Conservation (phyloP, 2,888 invertebrate species). For the Autographa pulchrina region DNA sequence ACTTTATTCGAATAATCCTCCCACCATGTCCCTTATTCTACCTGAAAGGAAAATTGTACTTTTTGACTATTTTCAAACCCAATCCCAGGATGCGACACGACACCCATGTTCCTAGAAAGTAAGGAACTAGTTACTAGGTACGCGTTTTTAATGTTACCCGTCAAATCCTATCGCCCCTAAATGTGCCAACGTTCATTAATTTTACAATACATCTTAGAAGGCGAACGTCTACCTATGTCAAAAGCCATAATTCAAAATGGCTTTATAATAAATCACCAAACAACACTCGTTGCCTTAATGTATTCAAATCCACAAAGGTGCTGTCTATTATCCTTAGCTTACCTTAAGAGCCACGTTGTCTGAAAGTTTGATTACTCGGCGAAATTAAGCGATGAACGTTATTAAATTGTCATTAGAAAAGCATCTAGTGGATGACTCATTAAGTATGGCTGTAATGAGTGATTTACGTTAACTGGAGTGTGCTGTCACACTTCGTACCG, state of each 20-base stretch:
- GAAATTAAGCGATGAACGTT: conserved; percentile 81
- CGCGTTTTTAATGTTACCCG: not conserved
- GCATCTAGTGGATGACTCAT: conserved; percentile 77
- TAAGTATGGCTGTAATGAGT: conserved; percentile 80
- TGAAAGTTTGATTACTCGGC: conserved; percentile 83
- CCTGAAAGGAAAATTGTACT: too few relatives aligned
- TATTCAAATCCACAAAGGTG: conserved; percentile 77
- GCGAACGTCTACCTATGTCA: conserved; percentile 60
- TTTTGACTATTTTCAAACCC: too few relatives aligned
- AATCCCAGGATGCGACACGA: too few relatives aligned
- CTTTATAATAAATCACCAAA: conserved; percentile 76
- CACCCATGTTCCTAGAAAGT: too few relatives aligned
- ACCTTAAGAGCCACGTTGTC: conserved; percentile 72
- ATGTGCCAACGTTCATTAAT: conserved; percentile 18
- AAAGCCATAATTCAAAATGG: conserved; percentile 62
- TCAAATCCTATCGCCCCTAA: not conserved
- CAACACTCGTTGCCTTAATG: conserved; percentile 75
- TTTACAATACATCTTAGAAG: conserved; percentile 37
- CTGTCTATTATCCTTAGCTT: conserved; percentile 78
- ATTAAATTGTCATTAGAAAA: conserved; percentile 85
- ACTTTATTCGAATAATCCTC: not conserved
- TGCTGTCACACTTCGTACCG: conserved; percentile 72
- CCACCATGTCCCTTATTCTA: too few relatives aligned
- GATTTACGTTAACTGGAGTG: conserved; percentile 82
- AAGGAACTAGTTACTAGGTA: not conserved